Percentiles rank a stretch among this genome's conserved stretches.
These are phyloP conservation scores for Aplysia californica DNA, from an alignment of 1,140 invertebrate genomes.

Conservation along the genomic window DNA sequence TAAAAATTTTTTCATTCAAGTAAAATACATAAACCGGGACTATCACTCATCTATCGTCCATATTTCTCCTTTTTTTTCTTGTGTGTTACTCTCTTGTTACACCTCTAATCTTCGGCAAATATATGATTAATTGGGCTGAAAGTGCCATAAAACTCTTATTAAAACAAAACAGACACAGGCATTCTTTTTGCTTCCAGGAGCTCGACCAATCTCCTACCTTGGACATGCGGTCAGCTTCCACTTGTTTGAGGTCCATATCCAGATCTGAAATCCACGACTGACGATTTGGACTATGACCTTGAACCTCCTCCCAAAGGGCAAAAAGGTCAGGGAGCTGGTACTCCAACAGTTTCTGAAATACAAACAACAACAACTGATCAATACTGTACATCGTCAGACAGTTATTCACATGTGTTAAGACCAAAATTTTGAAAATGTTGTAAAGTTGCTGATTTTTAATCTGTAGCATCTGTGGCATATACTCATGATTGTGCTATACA, in stretches of 20 bases:
- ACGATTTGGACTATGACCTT: slow-evolving; percentile 47
- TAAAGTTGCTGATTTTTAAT: neutral
- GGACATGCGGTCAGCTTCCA: slow-evolving; percentile 58
- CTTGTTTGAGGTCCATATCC: slow-evolving; percentile 44
- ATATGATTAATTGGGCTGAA: too few relatives aligned
- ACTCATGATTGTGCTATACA: neutral
- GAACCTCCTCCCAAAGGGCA: slow-evolving; percentile 54
- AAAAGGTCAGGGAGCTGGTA: slow-evolving; percentile 46
- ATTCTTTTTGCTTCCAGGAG: too few relatives aligned
- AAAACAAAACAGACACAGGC: too few relatives aligned
- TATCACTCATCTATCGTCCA: too few relatives aligned
- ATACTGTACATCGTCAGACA: neutral
- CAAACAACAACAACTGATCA: neutral
- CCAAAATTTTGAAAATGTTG: neutral
- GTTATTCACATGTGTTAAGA: neutral
- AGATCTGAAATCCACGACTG: slow-evolving; percentile 56
- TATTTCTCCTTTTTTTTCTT: too few relatives aligned
- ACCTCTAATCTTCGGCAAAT: too few relatives aligned
- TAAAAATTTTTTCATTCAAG: too few relatives aligned
- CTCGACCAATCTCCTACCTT: too few relatives aligned
- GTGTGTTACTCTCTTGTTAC: too few relatives aligned
- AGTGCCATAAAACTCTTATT: too few relatives aligned
- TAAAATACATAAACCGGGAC: too few relatives aligned
- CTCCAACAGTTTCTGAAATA: slow-evolving; percentile 22
- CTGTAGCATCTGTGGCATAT: neutral